phyloP scores from a whole-genome alignment of 2,888 invertebrate genomes.

The Embidobia sp. region DNA sequence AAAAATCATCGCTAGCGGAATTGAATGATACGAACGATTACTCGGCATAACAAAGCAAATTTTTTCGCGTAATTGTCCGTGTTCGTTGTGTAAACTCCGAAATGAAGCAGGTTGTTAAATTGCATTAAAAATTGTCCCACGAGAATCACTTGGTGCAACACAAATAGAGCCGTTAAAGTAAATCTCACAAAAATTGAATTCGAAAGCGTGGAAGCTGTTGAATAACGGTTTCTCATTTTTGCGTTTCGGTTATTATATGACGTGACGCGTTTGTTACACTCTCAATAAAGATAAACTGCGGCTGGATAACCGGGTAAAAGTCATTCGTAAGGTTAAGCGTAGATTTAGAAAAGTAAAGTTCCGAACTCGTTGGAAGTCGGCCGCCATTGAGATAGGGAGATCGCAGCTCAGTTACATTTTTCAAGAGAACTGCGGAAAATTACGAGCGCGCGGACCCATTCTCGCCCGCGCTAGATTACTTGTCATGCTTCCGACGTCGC shows the following conservation, averaged over 20 bases:
- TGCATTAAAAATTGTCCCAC: neutral
- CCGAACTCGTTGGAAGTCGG: constrained; percentile 37
- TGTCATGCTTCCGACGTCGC: constrained; percentile 62
- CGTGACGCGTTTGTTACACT: constrained; percentile 13
- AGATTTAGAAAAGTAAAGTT: constrained; percentile 50
- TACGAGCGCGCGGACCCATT: constrained; percentile 56
- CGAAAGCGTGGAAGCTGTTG: neutral
- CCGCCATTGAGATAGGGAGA: constrained; percentile 57
- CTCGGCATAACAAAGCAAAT: neutral
- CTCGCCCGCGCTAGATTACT: constrained; percentile 56
- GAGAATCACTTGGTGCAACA: neutral
- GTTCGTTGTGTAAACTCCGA: neutral
- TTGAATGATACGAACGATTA: neutral
- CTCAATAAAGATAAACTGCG: constrained; percentile 38
- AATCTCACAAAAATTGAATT: constrained; percentile 19
- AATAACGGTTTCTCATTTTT: constrained; percentile 6
- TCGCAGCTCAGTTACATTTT: constrained; percentile 53
- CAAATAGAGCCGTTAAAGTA: constrained; percentile 13
- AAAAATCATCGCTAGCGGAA: neutral
- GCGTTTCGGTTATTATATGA: constrained; percentile 7
- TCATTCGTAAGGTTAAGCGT: constrained; percentile 41
- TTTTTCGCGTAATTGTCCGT: constrained; percentile 1
- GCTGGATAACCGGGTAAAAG: constrained; percentile 21
- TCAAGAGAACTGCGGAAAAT: constrained; percentile 58
- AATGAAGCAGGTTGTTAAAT: constrained; percentile 26